These are phyloP conservation scores for Bambusicola thoracicus DNA, from an alignment of 2,113 vertebrate species.

Conservation along the genomic window DNA sequence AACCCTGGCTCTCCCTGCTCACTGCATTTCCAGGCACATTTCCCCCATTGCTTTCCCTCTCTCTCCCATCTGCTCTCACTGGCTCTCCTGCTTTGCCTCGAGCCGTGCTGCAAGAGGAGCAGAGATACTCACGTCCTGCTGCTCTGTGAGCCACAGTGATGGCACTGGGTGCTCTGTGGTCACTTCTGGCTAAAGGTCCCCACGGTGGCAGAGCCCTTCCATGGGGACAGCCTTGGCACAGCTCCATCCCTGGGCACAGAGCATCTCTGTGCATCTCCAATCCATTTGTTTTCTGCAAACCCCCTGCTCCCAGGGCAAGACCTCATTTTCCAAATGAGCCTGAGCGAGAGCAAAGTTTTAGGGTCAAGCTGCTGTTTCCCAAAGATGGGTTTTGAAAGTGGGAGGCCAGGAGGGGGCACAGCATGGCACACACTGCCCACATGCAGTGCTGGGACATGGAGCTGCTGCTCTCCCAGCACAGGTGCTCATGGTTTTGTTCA, in stretches of 20 bases:
- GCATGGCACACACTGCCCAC: no score
- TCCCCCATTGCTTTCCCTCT: background rate
- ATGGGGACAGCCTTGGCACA: background rate
- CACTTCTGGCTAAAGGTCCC: background rate
- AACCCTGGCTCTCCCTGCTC: accelerated
- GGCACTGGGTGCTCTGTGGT: background rate
- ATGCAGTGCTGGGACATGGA: background rate
- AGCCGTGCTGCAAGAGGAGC: background rate
- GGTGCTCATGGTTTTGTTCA: background rate
- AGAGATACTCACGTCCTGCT: background rate
- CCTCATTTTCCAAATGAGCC: background rate
- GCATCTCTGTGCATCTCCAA: accelerated
- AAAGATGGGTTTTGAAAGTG: no score
- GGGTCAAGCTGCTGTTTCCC: background rate
- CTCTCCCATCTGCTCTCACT: background rate
- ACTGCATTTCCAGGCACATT: background rate
- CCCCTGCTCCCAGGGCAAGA: background rate
- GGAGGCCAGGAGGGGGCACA: background rate
- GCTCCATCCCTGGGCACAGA: background rate
- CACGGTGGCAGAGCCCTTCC: background rate
- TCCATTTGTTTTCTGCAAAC: background rate
- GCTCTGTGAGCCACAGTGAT: background rate
- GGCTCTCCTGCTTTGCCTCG: background rate
- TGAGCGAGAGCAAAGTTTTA: background rate
- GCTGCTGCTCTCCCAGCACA: no score